Evolutionary conservation across 2,888 invertebrate genomes (phyloP).

Genomic region (Seira ritae): DNA sequence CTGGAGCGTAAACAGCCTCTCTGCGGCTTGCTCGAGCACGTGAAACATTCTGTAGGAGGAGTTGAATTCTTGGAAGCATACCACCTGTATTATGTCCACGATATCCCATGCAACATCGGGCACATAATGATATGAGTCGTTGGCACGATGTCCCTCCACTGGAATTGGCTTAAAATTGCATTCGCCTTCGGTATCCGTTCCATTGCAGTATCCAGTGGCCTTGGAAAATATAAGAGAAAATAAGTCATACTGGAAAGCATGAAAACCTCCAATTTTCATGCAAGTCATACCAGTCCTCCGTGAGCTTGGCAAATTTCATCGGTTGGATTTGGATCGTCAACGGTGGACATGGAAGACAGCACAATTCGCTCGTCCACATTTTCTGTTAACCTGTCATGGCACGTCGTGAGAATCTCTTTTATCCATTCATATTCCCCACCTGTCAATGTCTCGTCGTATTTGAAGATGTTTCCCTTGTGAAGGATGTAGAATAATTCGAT

Average conservation of each 20-base stretch:
- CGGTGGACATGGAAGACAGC: neutral
- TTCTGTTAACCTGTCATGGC: conserved; percentile 20
- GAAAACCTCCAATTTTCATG: too few species aligned
- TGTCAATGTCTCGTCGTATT: conserved; percentile 62
- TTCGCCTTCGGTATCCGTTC: conserved; percentile 29
- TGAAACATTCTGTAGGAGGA: conserved; percentile 71
- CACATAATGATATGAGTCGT: conserved; percentile 64
- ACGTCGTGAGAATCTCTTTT: conserved; percentile 60
- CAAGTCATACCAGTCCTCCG: neutral
- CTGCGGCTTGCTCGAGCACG: conserved; percentile 67
- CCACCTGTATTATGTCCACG: conserved; percentile 67
- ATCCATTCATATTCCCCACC: conserved; percentile 66
- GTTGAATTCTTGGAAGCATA: conserved; percentile 67
- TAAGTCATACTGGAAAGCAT: too few species aligned
- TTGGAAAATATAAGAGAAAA: conserved; percentile 3
- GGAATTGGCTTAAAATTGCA: conserved; percentile 51
- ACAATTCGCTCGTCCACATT: neutral
- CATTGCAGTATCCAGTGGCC: conserved; percentile 59
- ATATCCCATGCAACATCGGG: conserved; percentile 71
- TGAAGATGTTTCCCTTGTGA: conserved; percentile 64
- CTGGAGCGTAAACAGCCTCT: conserved; percentile 67
- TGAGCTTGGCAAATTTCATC: neutral
- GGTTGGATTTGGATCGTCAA: neutral
- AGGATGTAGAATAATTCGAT: conserved; percentile 63
- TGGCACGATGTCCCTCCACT: conserved; percentile 41